Evolutionary conservation across 2,797 vertebrate species (phyloP), one percentile per base, ranked within the genome.

Genomic region (Pitangus sulphuratus): DNA sequence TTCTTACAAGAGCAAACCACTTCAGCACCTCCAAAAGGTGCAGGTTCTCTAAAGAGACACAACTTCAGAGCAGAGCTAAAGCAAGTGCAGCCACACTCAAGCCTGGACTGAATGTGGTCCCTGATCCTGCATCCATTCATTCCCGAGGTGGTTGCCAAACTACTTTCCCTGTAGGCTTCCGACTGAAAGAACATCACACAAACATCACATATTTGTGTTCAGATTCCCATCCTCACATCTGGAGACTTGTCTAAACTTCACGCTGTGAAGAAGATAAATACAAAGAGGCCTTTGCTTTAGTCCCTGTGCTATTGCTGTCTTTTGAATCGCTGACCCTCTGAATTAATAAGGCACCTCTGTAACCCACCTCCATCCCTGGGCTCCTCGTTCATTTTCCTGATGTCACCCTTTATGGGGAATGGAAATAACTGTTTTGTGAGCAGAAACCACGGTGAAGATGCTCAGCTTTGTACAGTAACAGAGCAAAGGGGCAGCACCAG

Each of bases 181-280:
- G 18, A 83, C 15, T 90, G 80, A 53, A 72, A 86, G 54, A 78
- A 54, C 0, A 4, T 90, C 69, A 69, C 9, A 72, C 20, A 89
- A 92, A 81, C 53, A 69, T 54, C 47, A 48, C 72, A 58, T 31
- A 56, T 62, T 92, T 93, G 26, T 35, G 48, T 68, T 91, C 76
- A 82, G 78, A 84, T 72, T 82, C 65, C 87, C 25, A 5, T 60
- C 51, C 80, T 87, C 33, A 53, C 64, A 96, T 72, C 83, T 57
- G 30, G 70, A 94, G 91, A 82, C 68, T 35, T 89, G 89, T 90
- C 85, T 87, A 70, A 90, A 78, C 83, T 79, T 91, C 80, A 93
- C 69, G 35, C 26, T 15, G 24, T 45, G 47, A 94, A 39, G 91
- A 82, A 80, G 87, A 91, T 53, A 88, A 94, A 76, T 79, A 89